Evolutionary conservation across 2,888 invertebrate species (phyloP).

Genomic region (Notodonta dromedarius): DNA sequence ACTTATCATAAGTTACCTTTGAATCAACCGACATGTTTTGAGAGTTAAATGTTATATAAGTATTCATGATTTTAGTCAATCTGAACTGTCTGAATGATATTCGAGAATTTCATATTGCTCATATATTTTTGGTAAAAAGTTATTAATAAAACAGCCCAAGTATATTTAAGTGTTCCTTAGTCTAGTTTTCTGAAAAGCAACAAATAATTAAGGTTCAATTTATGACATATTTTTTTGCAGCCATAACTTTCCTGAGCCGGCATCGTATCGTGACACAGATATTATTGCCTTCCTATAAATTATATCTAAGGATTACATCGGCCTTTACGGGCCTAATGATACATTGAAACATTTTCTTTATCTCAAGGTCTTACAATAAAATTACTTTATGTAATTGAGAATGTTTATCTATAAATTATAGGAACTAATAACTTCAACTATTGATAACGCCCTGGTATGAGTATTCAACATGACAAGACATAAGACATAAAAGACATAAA

Average conservation of each 20-base stretch:
- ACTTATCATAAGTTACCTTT: no score
- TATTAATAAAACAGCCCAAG: no score
- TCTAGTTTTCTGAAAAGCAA: no score
- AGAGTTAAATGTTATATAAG: no score
- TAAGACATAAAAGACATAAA: no score
- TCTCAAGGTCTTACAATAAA: conserved; percentile 9
- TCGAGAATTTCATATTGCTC: no score
- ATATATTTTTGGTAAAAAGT: no score
- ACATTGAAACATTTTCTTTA: background rate
- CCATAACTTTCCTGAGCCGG: background rate
- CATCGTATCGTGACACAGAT: background rate
- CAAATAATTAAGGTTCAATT: no score
- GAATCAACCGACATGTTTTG: no score
- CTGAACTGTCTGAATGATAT: no score
- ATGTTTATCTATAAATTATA: conserved; percentile 1
- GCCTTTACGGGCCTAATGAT: background rate
- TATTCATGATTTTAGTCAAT: no score
- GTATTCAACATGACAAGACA: background rate
- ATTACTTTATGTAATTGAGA: background rate
- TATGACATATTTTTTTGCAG: background rate
- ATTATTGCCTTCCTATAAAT: conserved; percentile 4
- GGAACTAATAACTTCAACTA: background rate
- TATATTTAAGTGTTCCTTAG: no score
- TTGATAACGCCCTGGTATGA: background rate
- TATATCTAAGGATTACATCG: background rate